Evolutionary conservation across 2,888 invertebrate genomes (phyloP), one percentile per base, ranked within the genome.

Genomic region (Lagria hirta): DNA sequence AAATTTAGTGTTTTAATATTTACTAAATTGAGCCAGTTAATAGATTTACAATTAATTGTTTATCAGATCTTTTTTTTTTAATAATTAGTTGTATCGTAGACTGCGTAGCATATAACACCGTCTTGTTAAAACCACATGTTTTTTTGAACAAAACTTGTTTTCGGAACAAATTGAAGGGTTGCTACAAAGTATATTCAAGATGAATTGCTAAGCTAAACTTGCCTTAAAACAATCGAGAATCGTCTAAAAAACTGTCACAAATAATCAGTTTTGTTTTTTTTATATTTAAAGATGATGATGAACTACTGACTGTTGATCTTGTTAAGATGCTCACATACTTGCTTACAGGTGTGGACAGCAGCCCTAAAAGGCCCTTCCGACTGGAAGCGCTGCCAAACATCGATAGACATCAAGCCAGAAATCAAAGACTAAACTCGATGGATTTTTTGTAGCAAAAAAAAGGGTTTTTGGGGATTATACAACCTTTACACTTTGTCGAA

Each of bases 381-480:
- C 54, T 72, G 13, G 69, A 70, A 54, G 71, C 72, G 6, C 53
- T 72, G 58, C 72, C 72, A 34, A 67, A 62, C 37, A 69, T 71
- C 21, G 62, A 64, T 11, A 63, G 58, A 49, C 54, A 47, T 24
- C 49, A 52, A 13, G 58, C 60, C 43, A 32, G 20, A 18, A 58
- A 48, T 29, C 52, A 50, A 18, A 58, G 52, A 44, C 44, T 64
- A 8, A 63, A 65, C 37, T 58, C 62, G 5, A 51, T 66, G 52
- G 66, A 66, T 44, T 57, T 65, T 51, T 53, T 62, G 27, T 62
- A 57, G 45, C 26, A 18, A 4, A 28, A 6, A 14, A 8, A 13
- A 13, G 23, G 4, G n/a, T 32, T 12, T 32, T 11, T 33, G 17
- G 3, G 8, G 22, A 3, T 6, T 17, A 18, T 18, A 18, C 7